Evolutionary conservation across 2,888 invertebrate species (phyloP), one percentile per base, ranked within the genome.

Genomic region (Oligia fasciuncula): DNA sequence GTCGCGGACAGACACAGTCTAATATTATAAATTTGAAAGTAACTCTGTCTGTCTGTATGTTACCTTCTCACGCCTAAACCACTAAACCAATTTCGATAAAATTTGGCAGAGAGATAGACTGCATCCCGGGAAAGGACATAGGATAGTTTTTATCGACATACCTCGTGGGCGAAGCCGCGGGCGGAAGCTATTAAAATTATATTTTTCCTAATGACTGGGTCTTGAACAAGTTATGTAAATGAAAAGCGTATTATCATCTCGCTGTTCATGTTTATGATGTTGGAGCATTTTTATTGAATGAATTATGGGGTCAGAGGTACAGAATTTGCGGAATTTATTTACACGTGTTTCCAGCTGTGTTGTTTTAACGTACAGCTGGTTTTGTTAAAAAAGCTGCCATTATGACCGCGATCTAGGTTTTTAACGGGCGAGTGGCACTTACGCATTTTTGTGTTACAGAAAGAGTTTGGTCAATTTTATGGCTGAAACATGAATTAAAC

Each of bases 141-240:
- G 35, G 35, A 3, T 2, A 35, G 35, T 35, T 35, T 35, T 35
- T 35, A 35, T 35, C 35, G 35, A 35, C 35, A 35, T 35, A 35
- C 4, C 35, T 35, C 35, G 35, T 3, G 35, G 35, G 35, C 35
- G 35, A 35, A 35, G 35, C 35, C 35, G 4, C 35, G 35, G 35
- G 35, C 35, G 35, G 35, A 35, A 35, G 35, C 35, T 35, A 35
- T 3, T 35, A 60, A 74, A 69, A 82, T 72, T 66, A 81, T 77
- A 13, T 73, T 66, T 62, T 40, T 43, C 68, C 19, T 73, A 67
- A 73, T 69, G 6, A n/a, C 14, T 71, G 9, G 23, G 6, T 78
- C 60, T 67, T 13, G 8, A 73, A 81, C 84, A 73, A 29, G 81
- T 87, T 87, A 84, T 87, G 86, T 40, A 69, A 79, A 81, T 79